Conservation (phyloP, 1,140 invertebrate genomes). For the Anagrus nilaparvatae region DNA sequence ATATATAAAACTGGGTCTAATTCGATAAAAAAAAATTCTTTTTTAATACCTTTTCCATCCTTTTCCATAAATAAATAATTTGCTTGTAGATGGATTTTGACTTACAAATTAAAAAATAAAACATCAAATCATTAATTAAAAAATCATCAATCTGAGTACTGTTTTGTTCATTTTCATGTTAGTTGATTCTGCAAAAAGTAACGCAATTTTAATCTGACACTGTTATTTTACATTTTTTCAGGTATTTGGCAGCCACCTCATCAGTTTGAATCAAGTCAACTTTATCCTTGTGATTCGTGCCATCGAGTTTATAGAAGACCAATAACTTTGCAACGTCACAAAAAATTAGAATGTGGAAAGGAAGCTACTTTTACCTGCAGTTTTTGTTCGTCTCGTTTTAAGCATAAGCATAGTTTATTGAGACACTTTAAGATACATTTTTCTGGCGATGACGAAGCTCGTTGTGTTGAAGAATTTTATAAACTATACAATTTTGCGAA, state of each 20-base stretch:
- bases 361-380: constrained; percentile 34
- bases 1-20: no score
- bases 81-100: constrained; percentile 38
- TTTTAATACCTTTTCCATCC: constrained; percentile 56
- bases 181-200: no score
- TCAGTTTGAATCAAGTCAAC: background rate
- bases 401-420: constrained; percentile 35
- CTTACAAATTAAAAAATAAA: constrained; percentile 29
- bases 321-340: constrained; percentile 34
- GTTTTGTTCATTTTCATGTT: no score
- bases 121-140: no score
- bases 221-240: no score
- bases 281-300: constrained; percentile 29
- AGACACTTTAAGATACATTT: constrained; percentile 32
- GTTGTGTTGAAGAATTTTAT: constrained; percentile 22
- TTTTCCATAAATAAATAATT: constrained; percentile 45
- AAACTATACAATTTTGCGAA: constrained; percentile 7
- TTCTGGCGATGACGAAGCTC: background rate
- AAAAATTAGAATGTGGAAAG: constrained; percentile 37
- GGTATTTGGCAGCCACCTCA: background rate
- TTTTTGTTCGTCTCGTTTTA: constrained; percentile 33
- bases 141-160: no score
- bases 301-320: constrained; percentile 30
- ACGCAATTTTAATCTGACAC: no score
- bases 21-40: no score